Percentiles rank a stretch among this genome's conserved stretches.
These are phyloP conservation scores for Leptoclinus maculatus DNA, from an alignment of 2,797 vertebrate genomes.

Conservation along the genomic window DNA sequence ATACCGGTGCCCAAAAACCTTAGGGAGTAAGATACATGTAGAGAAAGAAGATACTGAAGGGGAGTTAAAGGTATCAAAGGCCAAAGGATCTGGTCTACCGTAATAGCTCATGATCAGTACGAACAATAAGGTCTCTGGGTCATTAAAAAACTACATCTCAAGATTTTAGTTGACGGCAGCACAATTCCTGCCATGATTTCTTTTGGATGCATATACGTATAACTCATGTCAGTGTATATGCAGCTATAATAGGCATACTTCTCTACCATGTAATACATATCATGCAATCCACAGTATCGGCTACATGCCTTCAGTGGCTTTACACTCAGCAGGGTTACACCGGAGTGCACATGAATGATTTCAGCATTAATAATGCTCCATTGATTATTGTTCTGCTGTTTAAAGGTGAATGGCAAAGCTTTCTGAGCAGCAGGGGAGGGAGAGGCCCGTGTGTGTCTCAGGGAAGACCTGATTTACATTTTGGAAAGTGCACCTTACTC, in stretches of 20 bases:
- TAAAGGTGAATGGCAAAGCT: slow-evolving; percentile 85
- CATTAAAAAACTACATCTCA: slow-evolving; percentile 15
- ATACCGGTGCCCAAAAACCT: slow-evolving; percentile 53
- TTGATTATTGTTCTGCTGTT: slow-evolving; percentile 87
- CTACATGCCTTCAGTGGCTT: slow-evolving; percentile 72
- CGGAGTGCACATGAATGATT: slow-evolving; percentile 82
- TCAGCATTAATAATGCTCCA: slow-evolving; percentile 86
- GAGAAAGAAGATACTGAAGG: slow-evolving; percentile 30
- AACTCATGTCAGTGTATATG: slow-evolving; percentile 18
- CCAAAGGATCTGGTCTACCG: slow-evolving; percentile 44
- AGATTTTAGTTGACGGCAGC: slow-evolving; percentile 8
- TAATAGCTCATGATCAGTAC: slow-evolving; percentile 59
- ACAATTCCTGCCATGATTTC: slow-evolving; percentile 16
- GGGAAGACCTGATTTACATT: slow-evolving; percentile 83
- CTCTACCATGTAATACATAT: slow-evolving; percentile 26
- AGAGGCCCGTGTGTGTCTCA: slow-evolving; percentile 59
- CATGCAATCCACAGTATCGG: slow-evolving; percentile 63
- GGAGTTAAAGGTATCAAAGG: slow-evolving; percentile 28
- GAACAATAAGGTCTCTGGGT: slow-evolving; percentile 31
- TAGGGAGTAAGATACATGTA: slow-evolving; percentile 56
- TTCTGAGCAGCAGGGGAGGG: slow-evolving; percentile 78
- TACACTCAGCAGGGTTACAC: slow-evolving; percentile 70
- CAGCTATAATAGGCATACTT: slow-evolving; percentile 11
- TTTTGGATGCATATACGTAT: slow-evolving; percentile 31
- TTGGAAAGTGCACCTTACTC: slow-evolving; percentile 85